phyloP scores from a whole-genome alignment of 2,888 invertebrate species.

The Ophioninae sp. region DNA sequence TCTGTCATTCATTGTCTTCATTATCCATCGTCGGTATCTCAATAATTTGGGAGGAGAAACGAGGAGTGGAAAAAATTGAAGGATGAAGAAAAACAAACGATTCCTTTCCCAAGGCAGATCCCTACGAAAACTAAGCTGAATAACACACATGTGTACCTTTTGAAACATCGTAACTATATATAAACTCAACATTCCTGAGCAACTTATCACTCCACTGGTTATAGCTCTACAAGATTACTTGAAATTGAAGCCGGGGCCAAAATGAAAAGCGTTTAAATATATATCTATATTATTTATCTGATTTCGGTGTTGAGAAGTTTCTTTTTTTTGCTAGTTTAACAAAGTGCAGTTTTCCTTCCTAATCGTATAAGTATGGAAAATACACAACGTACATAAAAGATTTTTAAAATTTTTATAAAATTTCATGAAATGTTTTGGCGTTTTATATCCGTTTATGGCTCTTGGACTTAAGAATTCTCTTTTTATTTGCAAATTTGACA shows the following conservation, averaged over 20 bases:
- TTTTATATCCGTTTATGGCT: no score
- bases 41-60: conserved; percentile 1
- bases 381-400: no score
- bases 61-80: not conserved
- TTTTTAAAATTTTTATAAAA: no score
- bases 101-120: not conserved
- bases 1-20: conserved; percentile 18
- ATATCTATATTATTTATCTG: no score
- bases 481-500: no score
- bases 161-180: conserved; percentile 9
- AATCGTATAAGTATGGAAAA: no score
- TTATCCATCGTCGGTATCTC: conserved; percentile 27
- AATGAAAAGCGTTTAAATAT: not conserved
- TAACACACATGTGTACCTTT: conserved; percentile 8
- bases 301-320: no score
- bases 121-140: not conserved
- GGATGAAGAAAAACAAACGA: not conserved
- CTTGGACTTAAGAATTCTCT: no score
- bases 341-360: no score
- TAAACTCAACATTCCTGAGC: conserved; percentile 38
- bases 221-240: conserved; percentile 22
- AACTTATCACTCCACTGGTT: conserved; percentile 23
- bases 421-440: no score
- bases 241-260: conserved; percentile 3
- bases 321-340: no score